These are phyloP conservation scores for Formica aserva DNA, from an alignment of 2,888 invertebrate species.

Conservation along the genomic window DNA sequence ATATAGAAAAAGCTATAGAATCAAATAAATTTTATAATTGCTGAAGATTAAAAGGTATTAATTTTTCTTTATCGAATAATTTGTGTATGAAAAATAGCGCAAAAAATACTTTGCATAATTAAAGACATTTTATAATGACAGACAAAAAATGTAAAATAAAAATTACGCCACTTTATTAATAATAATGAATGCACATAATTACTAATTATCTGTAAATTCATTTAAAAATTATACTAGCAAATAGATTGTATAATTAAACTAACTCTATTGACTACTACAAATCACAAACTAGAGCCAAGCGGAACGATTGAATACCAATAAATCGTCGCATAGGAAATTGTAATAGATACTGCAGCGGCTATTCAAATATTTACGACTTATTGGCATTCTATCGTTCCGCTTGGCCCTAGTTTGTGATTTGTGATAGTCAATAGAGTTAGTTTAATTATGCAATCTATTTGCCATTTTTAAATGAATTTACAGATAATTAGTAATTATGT, in stretches of 20 bases:
- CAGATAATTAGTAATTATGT: conserved; percentile 23
- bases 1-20: too few relatives aligned
- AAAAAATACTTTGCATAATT: background rate
- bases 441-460: conserved; percentile 22
- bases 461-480: conserved; percentile 15
- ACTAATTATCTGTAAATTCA: conserved; percentile 31
- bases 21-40: background rate
- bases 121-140: background rate
- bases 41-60: background rate
- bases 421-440: background rate
- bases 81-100: background rate
- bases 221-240: conserved; percentile 6
- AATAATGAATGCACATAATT: background rate
- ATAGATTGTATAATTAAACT: conserved; percentile 23
- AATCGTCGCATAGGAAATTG: background rate
- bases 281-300: background rate
- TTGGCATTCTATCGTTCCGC: conserved; percentile 20
- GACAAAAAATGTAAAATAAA: background rate
- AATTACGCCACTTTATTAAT: background rate
- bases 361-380: conserved; percentile 3
- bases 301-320: conserved; percentile 24
- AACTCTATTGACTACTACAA: background rate
- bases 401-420: background rate
- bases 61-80: background rate
- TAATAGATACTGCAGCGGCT: background rate